Conservation (phyloP, 1,140 invertebrate species). For the Drosophila varians region DNA sequence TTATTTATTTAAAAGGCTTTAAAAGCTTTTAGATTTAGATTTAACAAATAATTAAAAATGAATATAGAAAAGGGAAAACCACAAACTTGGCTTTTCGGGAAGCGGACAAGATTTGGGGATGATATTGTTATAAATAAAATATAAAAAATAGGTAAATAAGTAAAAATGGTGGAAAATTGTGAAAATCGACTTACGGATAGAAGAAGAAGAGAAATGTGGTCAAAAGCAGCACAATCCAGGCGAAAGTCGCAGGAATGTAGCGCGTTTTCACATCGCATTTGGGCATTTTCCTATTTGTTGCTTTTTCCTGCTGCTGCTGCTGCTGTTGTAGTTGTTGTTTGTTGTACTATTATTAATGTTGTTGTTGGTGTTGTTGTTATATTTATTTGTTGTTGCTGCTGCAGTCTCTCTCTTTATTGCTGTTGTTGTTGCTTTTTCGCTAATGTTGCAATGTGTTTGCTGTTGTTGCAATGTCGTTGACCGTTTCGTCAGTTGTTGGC, state of each 20-base stretch:
- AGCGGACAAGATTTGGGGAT: no score
- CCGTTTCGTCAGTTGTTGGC: conserved; percentile 42
- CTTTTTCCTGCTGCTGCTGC: conserved; percentile 5
- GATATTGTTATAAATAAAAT: no score
- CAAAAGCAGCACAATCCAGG: conserved; percentile 95
- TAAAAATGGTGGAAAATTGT: background rate
- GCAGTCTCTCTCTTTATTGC: conserved; percentile 85
- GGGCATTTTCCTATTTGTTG: conserved; percentile 88
- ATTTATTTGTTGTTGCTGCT: conserved; percentile 15
- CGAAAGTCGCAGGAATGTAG: conserved; percentile 97
- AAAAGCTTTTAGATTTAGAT: no score
- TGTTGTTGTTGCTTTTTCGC: conserved; percentile 16
- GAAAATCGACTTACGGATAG: conserved; percentile 93
- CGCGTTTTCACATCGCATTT: conserved; percentile 96
- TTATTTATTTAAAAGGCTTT: no score
- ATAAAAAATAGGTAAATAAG: no score
- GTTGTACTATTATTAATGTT: conserved; percentile 12
- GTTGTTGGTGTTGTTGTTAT: conserved; percentile 3
- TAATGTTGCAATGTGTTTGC: conserved; percentile 14
- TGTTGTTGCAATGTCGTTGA: conserved; percentile 50
- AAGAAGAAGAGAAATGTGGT: conserved; percentile 97
- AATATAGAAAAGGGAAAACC: no score
- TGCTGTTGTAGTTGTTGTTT: conserved; percentile 17
- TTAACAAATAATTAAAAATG: no score
- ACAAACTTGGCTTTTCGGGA: no score